Base-by-base conservation (phyloP, 2,113 vertebrate species). In the Chaetodon auriga region DNA sequence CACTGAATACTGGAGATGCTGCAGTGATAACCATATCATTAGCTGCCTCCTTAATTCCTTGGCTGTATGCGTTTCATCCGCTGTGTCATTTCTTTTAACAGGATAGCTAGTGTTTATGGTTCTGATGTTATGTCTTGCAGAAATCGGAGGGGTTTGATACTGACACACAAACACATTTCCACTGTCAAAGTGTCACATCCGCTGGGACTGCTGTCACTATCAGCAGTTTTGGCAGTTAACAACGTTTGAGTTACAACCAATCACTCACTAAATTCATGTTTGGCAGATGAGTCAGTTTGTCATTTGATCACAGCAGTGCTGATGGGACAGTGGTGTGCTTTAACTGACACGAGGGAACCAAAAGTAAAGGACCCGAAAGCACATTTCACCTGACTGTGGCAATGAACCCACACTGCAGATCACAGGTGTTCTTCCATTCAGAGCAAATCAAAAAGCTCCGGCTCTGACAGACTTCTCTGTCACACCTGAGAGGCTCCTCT, bases 11-110 rank as follows among this genome's bases (percentile, higher is more conserved):
- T 46, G 72, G 78, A 69, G 75, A 89, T 80, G 76, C 90, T 83
- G 85, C 85, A 89, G 82, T 21, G 73, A 85, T 75, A 68, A 81
- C 82, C 82, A 75, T 71, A 83, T 85, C 84, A 82, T 82, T 80
- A 88, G 64, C 46, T 36, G 70, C 54, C 35, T 49, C 63, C 68
- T 76, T 78, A 75, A 80, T 62, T 45, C 74, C 38, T n/a, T 18
- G 23, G 19, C 9, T 72, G 35, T 2, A 9, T 75, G 48, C 36
- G 23, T 70, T 66, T 64, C 16, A 16, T 48, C 7, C 18, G 10
- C 41, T 14, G n/a, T 18, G 25, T 38, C n/a, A 46, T 77, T 41
- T 69, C 18, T 15, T 63, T 57, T 1, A 21, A 58, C 1, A n/a
- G 60, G 58, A 18, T 0, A 23, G 35, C 13, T 9, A 6, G 16